phyloP scores from a whole-genome alignment of 2,113 vertebrate genomes.

The Brachyistius frenatus region DNA sequence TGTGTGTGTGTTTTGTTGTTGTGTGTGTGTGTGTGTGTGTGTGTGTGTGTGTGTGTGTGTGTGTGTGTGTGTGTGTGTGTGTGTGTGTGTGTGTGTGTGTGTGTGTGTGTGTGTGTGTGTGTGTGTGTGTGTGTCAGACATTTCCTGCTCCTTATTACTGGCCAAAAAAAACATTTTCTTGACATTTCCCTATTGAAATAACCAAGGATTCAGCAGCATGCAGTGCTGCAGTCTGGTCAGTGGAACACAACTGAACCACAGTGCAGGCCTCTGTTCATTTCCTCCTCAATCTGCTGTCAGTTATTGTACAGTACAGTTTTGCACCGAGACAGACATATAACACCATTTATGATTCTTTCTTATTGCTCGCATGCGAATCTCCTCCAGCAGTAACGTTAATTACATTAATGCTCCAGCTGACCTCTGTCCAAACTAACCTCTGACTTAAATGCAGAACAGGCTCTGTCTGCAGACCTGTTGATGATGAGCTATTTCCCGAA shows the following conservation, averaged over 20 bases:
- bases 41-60: slow-evolving; percentile 40
- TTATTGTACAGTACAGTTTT: not conserved
- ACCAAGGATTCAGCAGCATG: slow-evolving; percentile 58
- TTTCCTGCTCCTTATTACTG: slow-evolving; percentile 58
- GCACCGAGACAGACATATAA: not conserved
- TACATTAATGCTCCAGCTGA: not conserved
- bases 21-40: slow-evolving; percentile 35
- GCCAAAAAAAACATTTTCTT: slow-evolving; percentile 75
- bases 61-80: slow-evolving; percentile 1
- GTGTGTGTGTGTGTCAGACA: slow-evolving; percentile 33
- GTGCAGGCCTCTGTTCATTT: slow-evolving; percentile 8
- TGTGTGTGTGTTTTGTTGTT: slow-evolving; percentile 24
- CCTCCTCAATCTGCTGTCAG: not conserved
- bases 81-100: slow-evolving; percentile 10
- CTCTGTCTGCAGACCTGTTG: slow-evolving; percentile 14
- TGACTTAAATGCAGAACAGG: not conserved
- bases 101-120: slow-evolving; percentile 46
- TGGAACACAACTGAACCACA: not conserved
- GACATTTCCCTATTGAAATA: slow-evolving; percentile 57
- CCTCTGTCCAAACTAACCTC: slow-evolving; percentile 6
- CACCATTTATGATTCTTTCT: not conserved
- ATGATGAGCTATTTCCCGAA: slow-evolving; percentile 38
- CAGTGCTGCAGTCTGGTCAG: slow-evolving; percentile 7
- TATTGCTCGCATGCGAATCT: not conserved
- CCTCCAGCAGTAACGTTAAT: not conserved